Evolutionary conservation across 2,888 invertebrate genomes (phyloP).

Genomic region (Spisula solida): DNA sequence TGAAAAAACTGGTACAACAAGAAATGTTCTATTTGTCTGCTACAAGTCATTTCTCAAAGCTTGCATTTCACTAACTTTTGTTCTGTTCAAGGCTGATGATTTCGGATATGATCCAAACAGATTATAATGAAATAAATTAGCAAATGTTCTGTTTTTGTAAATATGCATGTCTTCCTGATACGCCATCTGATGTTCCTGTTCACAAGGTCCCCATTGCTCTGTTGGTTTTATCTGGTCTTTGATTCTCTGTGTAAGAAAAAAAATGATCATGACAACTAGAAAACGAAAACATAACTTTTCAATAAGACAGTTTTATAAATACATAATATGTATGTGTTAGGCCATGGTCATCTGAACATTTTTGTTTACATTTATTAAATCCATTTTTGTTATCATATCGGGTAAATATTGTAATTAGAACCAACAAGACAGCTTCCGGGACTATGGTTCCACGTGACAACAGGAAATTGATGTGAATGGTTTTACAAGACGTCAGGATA

Average conservation of each 20-base stretch:
- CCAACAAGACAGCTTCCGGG: no score
- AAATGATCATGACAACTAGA: not conserved
- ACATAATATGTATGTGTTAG: no score
- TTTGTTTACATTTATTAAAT: no score
- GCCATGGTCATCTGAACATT: no score
- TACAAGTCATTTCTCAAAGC: not conserved
- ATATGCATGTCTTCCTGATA: not conserved
- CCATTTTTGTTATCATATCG: no score
- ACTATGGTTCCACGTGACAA: no score
- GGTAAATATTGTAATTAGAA: no score
- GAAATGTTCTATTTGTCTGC: not conserved
- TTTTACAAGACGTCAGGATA: no score
- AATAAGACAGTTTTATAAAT: not conserved
- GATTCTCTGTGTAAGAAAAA: not conserved
- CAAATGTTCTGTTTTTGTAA: conserved; percentile 20
- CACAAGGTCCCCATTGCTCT: conserved; percentile 37
- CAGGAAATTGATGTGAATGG: no score
- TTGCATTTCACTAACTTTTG: not conserved
- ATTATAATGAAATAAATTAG: conserved; percentile 18
- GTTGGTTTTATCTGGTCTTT: conserved; percentile 9
- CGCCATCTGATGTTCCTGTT: not conserved
- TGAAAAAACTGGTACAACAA: no score
- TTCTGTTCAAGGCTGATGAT: not conserved
- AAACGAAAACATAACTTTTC: not conserved
- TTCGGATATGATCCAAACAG: conserved; percentile 21